These are phyloP conservation scores for Sisyra terminalis DNA, from an alignment of 2,888 invertebrate species.

Conservation along the genomic window DNA sequence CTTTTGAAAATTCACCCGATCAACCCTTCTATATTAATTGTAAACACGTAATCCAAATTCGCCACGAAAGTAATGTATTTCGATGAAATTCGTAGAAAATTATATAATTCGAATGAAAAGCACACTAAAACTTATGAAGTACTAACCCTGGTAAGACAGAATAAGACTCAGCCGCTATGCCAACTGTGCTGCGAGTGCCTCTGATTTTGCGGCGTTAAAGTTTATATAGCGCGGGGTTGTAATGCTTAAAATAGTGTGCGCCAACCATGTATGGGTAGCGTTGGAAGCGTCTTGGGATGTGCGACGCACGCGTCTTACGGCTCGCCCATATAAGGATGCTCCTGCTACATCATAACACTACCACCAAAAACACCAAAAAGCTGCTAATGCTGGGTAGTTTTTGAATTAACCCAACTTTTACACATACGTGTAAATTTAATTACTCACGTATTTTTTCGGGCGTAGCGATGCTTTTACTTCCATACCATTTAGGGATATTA, in stretches of 20 bases:
- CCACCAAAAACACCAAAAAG: too few relatives aligned
- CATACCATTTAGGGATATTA: too few relatives aligned
- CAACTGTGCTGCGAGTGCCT: conserved; percentile 19
- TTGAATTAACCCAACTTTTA: too few relatives aligned
- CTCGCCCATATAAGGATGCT: conserved; percentile 8
- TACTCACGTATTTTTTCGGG: too few relatives aligned
- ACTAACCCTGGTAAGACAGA: conserved; percentile 9
- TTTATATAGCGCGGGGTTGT: conserved; percentile 20
- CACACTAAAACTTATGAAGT: conserved; percentile 3
- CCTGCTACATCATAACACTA: not conserved
- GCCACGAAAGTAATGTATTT: not conserved
- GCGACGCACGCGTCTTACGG: conserved; percentile 6
- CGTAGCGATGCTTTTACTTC: too few relatives aligned
- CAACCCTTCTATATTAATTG: too few relatives aligned
- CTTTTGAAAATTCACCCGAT: too few relatives aligned
- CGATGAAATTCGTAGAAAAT: not conserved
- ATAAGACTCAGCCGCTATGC: conserved; percentile 19
- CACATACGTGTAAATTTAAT: too few relatives aligned
- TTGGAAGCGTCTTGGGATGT: conserved; percentile 2
- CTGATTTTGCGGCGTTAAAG: conserved; percentile 11
- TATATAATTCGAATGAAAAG: not conserved
- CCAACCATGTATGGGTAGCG: conserved; percentile 9
- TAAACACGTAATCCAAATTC: too few relatives aligned
- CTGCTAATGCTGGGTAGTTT: too few relatives aligned
- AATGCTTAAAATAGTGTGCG: conserved; percentile 10